Evolutionary conservation across 2,797 vertebrate species (phyloP).

Genomic region (Lacerta viridis): DNA sequence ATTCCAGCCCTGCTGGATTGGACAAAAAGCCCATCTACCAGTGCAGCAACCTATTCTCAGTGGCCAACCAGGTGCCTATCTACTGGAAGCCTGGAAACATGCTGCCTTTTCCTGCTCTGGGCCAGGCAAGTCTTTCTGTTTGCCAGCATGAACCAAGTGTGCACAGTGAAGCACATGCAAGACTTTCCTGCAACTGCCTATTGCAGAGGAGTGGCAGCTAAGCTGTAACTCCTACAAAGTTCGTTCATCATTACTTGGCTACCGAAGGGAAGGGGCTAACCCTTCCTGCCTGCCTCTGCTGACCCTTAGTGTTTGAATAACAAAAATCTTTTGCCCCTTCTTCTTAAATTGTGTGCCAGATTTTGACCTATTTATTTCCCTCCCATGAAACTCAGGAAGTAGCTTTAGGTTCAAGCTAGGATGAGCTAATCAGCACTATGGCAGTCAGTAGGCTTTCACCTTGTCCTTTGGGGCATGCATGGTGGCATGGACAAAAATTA

Average conservation of each 20-base stretch:
- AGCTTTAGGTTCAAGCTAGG: neutral
- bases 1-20: too few species aligned
- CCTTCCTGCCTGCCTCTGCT: neutral
- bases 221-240: neutral
- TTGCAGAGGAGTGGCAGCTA: neutral
- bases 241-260: neutral
- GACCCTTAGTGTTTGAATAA: neutral
- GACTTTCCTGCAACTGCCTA: neutral
- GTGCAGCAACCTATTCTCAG: too few species aligned
- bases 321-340: neutral
- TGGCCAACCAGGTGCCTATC: too few species aligned
- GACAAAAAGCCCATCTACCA: too few species aligned
- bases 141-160: neutral
- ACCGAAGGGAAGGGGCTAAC: neutral
- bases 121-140: neutral
- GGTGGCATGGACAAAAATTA: neutral
- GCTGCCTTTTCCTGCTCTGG: neutral
- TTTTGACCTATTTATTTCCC: neutral
- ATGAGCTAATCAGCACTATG: neutral
- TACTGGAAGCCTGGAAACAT: neutral
- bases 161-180: neutral
- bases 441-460: fast-evolving
- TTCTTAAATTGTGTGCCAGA: neutral
- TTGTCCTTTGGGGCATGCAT: neutral
- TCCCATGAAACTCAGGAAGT: neutral